Evolutionary conservation across 2,888 invertebrate genomes (phyloP).

Genomic region (Cataglyphis cursor): DNA sequence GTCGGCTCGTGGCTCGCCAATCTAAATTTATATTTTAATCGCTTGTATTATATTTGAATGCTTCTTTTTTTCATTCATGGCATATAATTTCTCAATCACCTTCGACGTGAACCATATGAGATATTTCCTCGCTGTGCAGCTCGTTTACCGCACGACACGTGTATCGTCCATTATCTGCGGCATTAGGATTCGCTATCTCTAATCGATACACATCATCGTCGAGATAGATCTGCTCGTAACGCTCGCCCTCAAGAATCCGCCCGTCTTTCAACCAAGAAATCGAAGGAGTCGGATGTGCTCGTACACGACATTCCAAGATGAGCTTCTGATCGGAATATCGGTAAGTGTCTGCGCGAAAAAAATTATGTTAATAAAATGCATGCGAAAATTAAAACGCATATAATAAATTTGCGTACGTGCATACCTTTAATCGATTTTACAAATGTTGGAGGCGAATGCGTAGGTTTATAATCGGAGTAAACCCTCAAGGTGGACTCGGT

Average conservation of each 20-base stretch:
- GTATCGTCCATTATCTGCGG: conserved; percentile 92
- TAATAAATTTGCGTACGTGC: neutral
- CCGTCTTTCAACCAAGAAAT: conserved; percentile 93
- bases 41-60: neutral
- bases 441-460: conserved; percentile 91
- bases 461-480: conserved; percentile 91
- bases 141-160: conserved; percentile 92
- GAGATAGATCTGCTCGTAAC: conserved; percentile 90
- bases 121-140: conserved; percentile 90
- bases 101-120: conserved; percentile 91
- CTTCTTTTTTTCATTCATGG: neutral
- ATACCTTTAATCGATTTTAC: conserved; percentile 92
- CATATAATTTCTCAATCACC: conserved; percentile 85
- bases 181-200: conserved; percentile 90
- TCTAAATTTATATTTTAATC: conserved; percentile 48
- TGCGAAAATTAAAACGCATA: neutral
- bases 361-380: neutral
- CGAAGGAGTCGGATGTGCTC: conserved; percentile 91
- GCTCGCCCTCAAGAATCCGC: conserved; percentile 88
- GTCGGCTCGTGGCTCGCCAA: conserved; percentile 59
- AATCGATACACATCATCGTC: conserved; percentile 92
- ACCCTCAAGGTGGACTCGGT: conserved; percentile 92
- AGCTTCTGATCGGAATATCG: conserved; percentile 91
- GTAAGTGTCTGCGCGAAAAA: conserved; percentile 89
- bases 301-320: conserved; percentile 92